phyloP scores from a whole-genome alignment of 2,888 invertebrate genomes.

The Dascillus cervinus region DNA sequence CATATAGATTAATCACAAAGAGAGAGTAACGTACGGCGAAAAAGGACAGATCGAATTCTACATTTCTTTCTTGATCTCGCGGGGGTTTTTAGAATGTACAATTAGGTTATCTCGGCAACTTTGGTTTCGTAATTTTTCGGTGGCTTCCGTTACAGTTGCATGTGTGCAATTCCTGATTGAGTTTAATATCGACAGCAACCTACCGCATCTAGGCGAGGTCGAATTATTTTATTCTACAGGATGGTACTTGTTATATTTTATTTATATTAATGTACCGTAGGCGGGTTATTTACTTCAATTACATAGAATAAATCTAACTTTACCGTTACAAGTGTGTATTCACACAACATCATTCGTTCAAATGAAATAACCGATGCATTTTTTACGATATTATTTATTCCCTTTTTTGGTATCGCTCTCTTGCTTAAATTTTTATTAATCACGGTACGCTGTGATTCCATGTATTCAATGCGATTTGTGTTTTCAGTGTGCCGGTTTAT shows the following conservation, averaged over 20 bases:
- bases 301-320: conserved; percentile 16
- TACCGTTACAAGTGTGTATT: too few species aligned
- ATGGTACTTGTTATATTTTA: conserved; percentile 41
- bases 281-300: conserved; percentile 43
- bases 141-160: conserved; percentile 14
- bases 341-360: too few species aligned
- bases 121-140: conserved; percentile 8
- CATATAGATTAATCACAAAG: conserved; percentile 5
- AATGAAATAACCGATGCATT: too few species aligned
- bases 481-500: too few species aligned
- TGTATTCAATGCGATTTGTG: too few species aligned
- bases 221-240: conserved; percentile 37
- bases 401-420: too few species aligned
- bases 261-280: conserved; percentile 42
- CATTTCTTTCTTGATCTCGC: too few species aligned
- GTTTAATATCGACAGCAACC: conserved; percentile 15
- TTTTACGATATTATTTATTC: too few species aligned
- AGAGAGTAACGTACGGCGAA: neutral
- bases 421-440: too few species aligned
- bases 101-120: conserved; percentile 7
- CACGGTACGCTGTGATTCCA: too few species aligned
- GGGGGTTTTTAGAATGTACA: neutral
- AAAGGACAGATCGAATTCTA: neutral
- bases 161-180: conserved; percentile 16
- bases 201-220: conserved; percentile 28